phyloP scores from a whole-genome alignment of 2,113 vertebrate genomes.

The Nycticorax nycticorax region DNA sequence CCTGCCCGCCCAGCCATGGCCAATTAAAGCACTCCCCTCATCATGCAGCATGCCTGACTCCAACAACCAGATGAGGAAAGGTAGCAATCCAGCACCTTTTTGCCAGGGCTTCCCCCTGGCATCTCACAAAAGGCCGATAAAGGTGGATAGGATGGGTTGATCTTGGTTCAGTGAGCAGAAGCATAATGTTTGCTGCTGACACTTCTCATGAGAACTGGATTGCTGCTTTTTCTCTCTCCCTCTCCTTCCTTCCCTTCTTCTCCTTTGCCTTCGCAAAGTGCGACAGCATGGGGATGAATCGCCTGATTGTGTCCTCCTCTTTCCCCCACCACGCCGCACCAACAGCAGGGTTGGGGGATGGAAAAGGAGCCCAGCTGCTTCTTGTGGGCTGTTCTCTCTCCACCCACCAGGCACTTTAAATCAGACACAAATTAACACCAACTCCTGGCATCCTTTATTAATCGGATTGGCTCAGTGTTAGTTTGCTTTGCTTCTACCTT shows the following conservation, averaged over 20 bases:
- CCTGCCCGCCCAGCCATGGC: fast-evolving
- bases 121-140: fast-evolving
- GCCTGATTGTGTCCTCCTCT: slow-evolving; percentile 45
- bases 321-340: slow-evolving; percentile 15
- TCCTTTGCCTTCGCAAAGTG: slow-evolving; percentile 11
- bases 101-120: not conserved
- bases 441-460: slow-evolving; percentile 55
- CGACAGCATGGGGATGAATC: slow-evolving; percentile 41
- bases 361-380: slow-evolving; percentile 68
- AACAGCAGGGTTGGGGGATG: slow-evolving; percentile 69
- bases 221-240: not conserved
- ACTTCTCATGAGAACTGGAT: not conserved
- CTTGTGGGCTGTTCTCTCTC: slow-evolving; percentile 68
- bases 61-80: not conserved
- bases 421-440: slow-evolving; percentile 66
- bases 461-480: not conserved
- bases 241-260: not conserved
- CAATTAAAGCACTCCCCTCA: not conserved
- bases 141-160: fast-evolving
- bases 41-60: not conserved
- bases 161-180: not conserved
- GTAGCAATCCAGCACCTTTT: not conserved
- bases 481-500: slow-evolving; percentile 18
- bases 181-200: not conserved
- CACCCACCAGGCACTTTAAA: slow-evolving; percentile 68